Conservation (phyloP, 2,113 vertebrate species). For the Melanerpes formicivorus region DNA sequence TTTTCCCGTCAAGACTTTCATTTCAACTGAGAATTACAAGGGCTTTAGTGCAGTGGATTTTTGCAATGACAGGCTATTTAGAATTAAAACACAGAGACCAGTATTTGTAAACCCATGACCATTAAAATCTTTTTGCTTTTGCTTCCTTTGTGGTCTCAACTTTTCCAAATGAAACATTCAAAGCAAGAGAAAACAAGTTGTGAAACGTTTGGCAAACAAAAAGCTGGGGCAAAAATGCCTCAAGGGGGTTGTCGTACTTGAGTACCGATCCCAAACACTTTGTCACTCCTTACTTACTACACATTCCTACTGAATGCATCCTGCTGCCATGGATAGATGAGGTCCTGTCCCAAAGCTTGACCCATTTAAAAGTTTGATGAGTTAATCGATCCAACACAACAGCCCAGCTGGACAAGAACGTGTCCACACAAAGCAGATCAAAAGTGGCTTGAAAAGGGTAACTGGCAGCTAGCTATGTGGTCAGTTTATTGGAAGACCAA, state of each 20-base stretch:
- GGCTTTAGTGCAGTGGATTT: constrained; percentile 28
- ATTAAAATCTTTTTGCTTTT: not conserved
- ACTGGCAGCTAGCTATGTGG: not conserved
- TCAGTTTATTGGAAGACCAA: not conserved
- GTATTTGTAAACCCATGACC: not conserved
- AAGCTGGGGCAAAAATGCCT: not conserved
- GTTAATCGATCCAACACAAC: not conserved
- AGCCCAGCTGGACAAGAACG: not conserved
- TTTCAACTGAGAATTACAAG: constrained; percentile 25
- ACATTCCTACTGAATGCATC: not conserved
- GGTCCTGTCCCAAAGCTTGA: not conserved
- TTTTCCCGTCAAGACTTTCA: not conserved
- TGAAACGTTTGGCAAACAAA: constrained; percentile 13
- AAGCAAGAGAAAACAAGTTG: constrained; percentile 26
- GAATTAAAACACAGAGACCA: constrained; percentile 13
- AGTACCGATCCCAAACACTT: not conserved
- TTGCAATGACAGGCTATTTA: constrained; percentile 8
- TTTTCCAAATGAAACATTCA: not conserved
- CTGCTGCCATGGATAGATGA: not conserved
- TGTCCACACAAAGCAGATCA: not conserved
- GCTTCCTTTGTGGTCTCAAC: not conserved
- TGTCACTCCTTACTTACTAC: not conserved
- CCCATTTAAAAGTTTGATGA: not conserved
- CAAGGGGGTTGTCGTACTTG: not conserved
- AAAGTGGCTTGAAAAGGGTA: not conserved